Percentiles rank a stretch among this genome's conserved stretches.
Conservation (phyloP, 1,140 invertebrate species). For the Zaprionus camerounensis region DNA sequence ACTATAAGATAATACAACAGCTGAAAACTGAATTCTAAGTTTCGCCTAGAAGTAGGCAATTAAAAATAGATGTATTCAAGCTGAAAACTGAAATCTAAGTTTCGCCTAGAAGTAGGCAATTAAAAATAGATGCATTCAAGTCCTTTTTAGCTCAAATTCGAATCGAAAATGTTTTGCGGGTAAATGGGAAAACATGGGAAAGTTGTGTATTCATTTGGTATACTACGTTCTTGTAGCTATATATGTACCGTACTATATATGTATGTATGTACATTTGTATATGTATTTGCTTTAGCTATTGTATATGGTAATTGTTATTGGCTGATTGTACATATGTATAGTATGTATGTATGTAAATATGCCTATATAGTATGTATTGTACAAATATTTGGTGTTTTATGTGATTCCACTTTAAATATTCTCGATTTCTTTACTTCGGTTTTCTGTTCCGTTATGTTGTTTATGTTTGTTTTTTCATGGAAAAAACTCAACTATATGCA, state of each 20-base stretch:
- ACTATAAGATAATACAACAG: neutral
- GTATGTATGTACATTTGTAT: slow-evolving; percentile 24
- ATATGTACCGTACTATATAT: neutral
- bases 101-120: slow-evolving; percentile 3
- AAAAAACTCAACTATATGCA: slow-evolving; percentile 52
- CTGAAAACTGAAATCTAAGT: neutral
- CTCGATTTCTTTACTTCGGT: slow-evolving; percentile 14
- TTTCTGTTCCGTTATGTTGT: slow-evolving; percentile 11
- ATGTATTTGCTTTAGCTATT: slow-evolving; percentile 53
- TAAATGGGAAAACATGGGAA: slow-evolving; percentile 22
- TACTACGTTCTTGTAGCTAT: neutral
- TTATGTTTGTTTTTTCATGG: slow-evolving; percentile 49
- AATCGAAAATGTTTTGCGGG: neutral
- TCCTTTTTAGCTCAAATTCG: neutral
- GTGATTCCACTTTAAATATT: slow-evolving; percentile 28
- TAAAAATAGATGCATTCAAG: neutral
- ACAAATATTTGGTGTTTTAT: slow-evolving; percentile 36
- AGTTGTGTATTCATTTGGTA: slow-evolving; percentile 1
- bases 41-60: slow-evolving; percentile 4
- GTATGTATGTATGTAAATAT: slow-evolving; percentile 26
- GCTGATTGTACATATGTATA: slow-evolving; percentile 34
- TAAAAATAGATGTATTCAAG: neutral
- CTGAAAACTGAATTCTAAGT: neutral
- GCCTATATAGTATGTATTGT: slow-evolving; percentile 27
- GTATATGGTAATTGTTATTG: slow-evolving; percentile 16